These are phyloP conservation scores for Labeo catla DNA, from an alignment of 2,113 vertebrate species.

Conservation along the genomic window DNA sequence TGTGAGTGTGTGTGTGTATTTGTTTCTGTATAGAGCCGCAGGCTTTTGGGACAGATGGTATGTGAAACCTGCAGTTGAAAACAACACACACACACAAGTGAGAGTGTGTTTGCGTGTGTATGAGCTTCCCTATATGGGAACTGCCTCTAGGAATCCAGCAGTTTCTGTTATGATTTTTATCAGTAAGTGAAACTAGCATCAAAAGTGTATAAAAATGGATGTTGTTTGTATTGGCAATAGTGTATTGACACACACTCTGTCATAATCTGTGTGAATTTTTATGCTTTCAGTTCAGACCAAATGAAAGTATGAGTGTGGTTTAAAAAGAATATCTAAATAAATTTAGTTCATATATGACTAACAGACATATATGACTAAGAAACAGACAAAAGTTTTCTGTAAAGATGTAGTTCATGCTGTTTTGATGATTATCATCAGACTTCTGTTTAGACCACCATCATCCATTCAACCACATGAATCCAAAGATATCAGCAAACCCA, in stretches of 20 bases:
- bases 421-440: neutral
- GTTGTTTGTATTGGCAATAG: neutral
- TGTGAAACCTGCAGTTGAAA: conserved; percentile 19
- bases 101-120: neutral
- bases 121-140: conserved; percentile 17
- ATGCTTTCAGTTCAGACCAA: neutral
- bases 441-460: neutral
- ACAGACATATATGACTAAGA: too few relatives aligned
- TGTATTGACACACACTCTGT: neutral
- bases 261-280: neutral
- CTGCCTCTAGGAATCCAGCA: conserved; percentile 18
- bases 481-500: neutral
- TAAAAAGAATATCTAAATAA: neutral
- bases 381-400: neutral
- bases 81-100: neutral
- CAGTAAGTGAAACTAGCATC: conserved; percentile 12
- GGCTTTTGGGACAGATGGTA: conserved; percentile 28
- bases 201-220: neutral
- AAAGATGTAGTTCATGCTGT: neutral
- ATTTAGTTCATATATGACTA: neutral
- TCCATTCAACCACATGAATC: neutral
- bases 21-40: neutral
- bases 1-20: neutral
- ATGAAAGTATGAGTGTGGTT: neutral
- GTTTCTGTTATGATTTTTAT: conserved; percentile 28